Evolutionary conservation across 2,888 invertebrate species (phyloP).

Genomic region (Agriopis aurantiaria): DNA sequence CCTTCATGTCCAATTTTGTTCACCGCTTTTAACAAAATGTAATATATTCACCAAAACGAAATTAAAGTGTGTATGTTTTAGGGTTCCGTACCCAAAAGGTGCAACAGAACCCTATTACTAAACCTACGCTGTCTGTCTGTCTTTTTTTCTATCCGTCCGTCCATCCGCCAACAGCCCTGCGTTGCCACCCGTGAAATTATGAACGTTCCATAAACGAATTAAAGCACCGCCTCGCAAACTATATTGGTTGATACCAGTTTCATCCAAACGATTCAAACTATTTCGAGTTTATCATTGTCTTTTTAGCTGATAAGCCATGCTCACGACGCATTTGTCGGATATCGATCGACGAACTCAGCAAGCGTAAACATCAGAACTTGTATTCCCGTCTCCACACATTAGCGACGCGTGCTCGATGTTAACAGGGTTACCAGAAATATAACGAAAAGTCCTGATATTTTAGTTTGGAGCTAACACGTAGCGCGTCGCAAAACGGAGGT

Average conservation of each 20-base stretch:
- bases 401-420: not conserved
- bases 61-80: too few relatives aligned
- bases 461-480: not conserved
- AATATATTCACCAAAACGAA: too few relatives aligned
- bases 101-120: too few relatives aligned
- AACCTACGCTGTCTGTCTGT: too few relatives aligned
- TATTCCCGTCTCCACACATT: constrained; percentile 18
- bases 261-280: not conserved
- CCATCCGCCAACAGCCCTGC: not conserved
- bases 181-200: constrained; percentile 7
- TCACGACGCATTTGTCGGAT: not conserved
- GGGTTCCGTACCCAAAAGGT: too few relatives aligned
- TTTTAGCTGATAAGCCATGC: not conserved
- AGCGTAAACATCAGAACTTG: constrained; percentile 16
- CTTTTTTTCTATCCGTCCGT: too few relatives aligned
- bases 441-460: not conserved
- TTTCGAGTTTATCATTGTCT: not conserved
- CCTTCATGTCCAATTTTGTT: not conserved
- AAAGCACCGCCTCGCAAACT: constrained; percentile 6
- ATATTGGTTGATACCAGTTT: not conserved
- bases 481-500: too few relatives aligned
- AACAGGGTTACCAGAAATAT: not conserved
- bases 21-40: too few relatives aligned
- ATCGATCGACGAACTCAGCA: constrained; percentile 1
- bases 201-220: constrained; percentile 1